phyloP scores from a whole-genome alignment of 2,797 vertebrate species.

The Gallinago solitaria region DNA sequence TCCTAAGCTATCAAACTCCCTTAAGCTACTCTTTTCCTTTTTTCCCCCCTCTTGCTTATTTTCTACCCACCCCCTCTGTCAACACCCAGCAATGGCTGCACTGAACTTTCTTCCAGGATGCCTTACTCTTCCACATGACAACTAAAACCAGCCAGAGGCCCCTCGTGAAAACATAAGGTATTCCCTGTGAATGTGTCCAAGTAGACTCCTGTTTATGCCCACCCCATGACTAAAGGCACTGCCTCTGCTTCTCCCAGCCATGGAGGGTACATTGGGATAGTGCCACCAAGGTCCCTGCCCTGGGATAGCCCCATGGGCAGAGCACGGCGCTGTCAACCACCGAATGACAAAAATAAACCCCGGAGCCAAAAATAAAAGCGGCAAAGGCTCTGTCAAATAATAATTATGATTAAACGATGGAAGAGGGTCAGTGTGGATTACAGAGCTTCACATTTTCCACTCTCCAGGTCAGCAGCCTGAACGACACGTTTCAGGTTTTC shows the following conservation, averaged over 20 bases:
- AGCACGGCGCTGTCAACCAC: neutral
- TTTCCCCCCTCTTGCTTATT: neutral
- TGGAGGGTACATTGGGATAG: too few species aligned
- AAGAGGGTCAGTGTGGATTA: neutral
- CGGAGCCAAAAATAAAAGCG: neutral
- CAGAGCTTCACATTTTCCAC: neutral
- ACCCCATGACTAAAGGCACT: neutral
- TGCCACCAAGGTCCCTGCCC: neutral
- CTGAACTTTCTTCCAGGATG: neutral
- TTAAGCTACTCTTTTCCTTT: neutral
- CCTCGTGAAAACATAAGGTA: neutral
- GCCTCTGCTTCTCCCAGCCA: neutral
- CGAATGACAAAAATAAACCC: neutral
- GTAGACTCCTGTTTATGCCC: neutral
- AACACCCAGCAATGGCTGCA: neutral
- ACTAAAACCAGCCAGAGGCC: neutral
- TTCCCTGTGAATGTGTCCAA: neutral
- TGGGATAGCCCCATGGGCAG: neutral
- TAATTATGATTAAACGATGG: neutral
- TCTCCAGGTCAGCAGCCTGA: too few species aligned
- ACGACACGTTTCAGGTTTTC: neutral
- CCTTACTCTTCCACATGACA: neutral
- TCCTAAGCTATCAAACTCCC: neutral
- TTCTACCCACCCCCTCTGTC: neutral
- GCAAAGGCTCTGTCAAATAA: neutral